Percentiles rank a stretch among this genome's conserved stretches.
Conservation (phyloP, 2,888 invertebrate genomes). For the Nemurella pictetii region DNA sequence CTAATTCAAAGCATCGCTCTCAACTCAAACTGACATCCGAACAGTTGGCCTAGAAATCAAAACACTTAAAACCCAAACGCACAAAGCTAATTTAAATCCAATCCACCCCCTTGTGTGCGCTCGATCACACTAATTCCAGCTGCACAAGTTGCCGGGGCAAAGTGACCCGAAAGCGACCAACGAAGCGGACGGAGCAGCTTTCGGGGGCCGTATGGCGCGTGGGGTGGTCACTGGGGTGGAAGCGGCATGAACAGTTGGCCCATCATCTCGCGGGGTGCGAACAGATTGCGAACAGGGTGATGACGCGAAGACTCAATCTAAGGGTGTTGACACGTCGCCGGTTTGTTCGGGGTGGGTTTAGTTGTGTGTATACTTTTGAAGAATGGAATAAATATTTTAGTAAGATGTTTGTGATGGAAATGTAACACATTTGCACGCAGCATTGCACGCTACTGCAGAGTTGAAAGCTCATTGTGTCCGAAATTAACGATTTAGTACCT, state of each 20-base stretch:
- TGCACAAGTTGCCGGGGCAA: background rate
- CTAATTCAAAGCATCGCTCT: too few species aligned
- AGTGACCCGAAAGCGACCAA: background rate
- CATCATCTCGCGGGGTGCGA: background rate
- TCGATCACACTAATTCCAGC: background rate
- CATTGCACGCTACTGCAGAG: too few species aligned
- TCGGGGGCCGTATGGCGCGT: background rate
- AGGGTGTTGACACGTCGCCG: constrained; percentile 6
- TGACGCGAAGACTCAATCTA: constrained; percentile 42
- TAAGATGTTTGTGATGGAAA: too few species aligned
- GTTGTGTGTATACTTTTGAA: too few species aligned
- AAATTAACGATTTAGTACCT: too few species aligned
- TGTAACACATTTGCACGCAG: too few species aligned
- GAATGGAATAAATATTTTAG: too few species aligned
- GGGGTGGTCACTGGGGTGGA: background rate
- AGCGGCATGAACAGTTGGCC: background rate
- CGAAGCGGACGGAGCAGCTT: background rate
- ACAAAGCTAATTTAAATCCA: background rate
- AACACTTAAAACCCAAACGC: background rate
- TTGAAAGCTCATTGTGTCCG: too few species aligned
- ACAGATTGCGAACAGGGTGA: background rate
- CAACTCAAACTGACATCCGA: too few species aligned
- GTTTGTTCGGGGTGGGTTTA: background rate
- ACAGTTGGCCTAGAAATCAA: background rate
- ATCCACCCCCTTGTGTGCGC: too few species aligned